phyloP scores from a whole-genome alignment of 1,140 invertebrate genomes.

The Uloborus diversus region DNA sequence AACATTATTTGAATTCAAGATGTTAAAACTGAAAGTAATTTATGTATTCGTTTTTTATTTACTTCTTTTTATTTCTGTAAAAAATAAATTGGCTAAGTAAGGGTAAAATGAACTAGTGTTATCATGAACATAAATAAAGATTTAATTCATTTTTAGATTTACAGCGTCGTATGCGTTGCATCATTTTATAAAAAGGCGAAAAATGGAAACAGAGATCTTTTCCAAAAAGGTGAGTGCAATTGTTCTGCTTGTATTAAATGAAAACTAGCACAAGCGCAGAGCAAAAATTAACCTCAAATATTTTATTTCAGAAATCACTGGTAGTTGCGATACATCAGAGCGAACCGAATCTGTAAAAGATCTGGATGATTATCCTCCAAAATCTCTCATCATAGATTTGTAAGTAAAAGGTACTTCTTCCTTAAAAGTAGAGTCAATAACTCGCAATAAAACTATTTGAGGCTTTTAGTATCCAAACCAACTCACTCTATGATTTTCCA shows the following conservation, averaged over 20 bases:
- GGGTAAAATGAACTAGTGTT: too few relatives aligned
- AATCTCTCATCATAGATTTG: constrained; percentile 52
- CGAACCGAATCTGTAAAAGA: constrained; percentile 53
- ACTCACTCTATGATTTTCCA: too few relatives aligned
- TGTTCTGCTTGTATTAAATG: not conserved
- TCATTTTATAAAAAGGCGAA: constrained; percentile 59
- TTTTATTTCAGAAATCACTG: constrained; percentile 39
- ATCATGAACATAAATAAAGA: too few relatives aligned
- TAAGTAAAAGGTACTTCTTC: constrained; percentile 34
- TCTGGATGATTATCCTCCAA: constrained; percentile 50
- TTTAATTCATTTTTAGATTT: constrained; percentile 55
- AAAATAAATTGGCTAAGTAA: too few relatives aligned
- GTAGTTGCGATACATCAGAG: constrained; percentile 45
- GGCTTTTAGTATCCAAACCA: too few relatives aligned
- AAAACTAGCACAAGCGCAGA: too few relatives aligned
- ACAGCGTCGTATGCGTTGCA: constrained; percentile 59
- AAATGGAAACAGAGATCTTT: constrained; percentile 44
- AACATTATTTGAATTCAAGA: too few relatives aligned
- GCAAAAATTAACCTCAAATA: not conserved
- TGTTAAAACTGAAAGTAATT: too few relatives aligned
- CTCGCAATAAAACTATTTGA: too few relatives aligned
- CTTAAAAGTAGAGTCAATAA: too few relatives aligned
- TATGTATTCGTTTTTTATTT: too few relatives aligned
- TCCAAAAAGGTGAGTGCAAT: constrained; percentile 45
- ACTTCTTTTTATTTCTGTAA: too few relatives aligned